phyloP scores from a whole-genome alignment of 2,888 invertebrate genomes.

The Zaprionus lineosus region DNA sequence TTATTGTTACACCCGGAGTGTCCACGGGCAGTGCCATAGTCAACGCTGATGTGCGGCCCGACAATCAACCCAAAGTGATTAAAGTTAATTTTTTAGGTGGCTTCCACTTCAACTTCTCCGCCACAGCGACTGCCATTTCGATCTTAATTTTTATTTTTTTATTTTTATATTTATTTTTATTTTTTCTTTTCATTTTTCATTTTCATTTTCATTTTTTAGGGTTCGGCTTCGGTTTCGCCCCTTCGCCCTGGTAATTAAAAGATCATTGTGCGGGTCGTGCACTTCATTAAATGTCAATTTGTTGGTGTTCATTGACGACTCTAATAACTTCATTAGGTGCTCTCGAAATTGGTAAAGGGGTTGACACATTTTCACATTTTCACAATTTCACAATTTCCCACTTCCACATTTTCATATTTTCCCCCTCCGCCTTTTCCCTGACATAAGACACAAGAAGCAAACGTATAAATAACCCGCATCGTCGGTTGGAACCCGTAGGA shows the following conservation, averaged over 20 bases:
- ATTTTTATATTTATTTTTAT: no score
- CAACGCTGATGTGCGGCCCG: conserved; percentile 6
- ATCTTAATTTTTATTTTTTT: no score
- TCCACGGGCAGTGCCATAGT: no score
- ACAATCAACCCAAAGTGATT: conserved; percentile 55
- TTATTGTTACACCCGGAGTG: conserved; percentile 41
- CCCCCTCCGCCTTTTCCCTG: background rate
- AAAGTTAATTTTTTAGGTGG: conserved; percentile 64
- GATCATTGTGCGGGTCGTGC: conserved; percentile 72
- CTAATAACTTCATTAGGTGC: conserved; percentile 73
- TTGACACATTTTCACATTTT: conserved; percentile 29
- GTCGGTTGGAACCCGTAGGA: conserved; percentile 11
- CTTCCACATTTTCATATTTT: background rate
- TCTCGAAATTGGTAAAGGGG: conserved; percentile 24
- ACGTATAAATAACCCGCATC: conserved; percentile 39
- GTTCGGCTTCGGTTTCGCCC: background rate
- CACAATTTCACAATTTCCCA: background rate
- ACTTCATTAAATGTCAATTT: conserved; percentile 77
- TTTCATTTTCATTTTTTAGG: background rate
- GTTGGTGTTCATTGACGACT: conserved; percentile 72
- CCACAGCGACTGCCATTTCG: no score
- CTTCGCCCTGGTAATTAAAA: conserved; percentile 58
- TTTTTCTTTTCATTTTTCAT: background rate
- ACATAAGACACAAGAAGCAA: background rate
- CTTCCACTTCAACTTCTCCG: no score